These are phyloP conservation scores for Heteropelma amictum DNA, from an alignment of 2,888 invertebrate genomes.

Conservation along the genomic window DNA sequence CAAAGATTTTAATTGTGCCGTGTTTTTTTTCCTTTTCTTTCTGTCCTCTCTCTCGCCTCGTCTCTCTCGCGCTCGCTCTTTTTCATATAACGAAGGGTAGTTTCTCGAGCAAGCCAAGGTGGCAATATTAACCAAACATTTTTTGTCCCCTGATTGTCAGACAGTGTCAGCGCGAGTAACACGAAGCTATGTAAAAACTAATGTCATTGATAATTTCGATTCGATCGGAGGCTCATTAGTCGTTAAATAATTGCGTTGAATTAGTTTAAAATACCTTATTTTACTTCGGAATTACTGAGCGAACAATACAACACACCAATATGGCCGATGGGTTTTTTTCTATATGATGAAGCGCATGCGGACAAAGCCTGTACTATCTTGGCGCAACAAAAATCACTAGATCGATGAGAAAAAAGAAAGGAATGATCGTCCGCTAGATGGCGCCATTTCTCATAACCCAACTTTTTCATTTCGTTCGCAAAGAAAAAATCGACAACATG, in stretches of 20 bases:
- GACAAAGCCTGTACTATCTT: conserved; percentile 31
- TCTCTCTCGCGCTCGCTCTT: conserved; percentile 2
- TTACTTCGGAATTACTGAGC: conserved; percentile 76
- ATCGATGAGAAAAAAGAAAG: conserved; percentile 13
- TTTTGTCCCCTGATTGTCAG: conserved; percentile 63
- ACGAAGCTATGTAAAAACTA: neutral
- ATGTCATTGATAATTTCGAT: conserved; percentile 2
- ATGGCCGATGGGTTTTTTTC: conserved; percentile 77
- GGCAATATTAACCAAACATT: conserved; percentile 78
- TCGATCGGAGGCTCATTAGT: conserved; percentile 12
- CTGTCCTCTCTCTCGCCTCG: neutral
- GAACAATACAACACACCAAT: conserved; percentile 79
- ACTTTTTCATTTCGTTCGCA: no score
- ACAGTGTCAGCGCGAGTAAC: conserved; percentile 16
- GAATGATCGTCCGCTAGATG: conserved; percentile 6
- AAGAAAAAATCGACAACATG: no score
- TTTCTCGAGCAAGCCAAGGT: conserved; percentile 74
- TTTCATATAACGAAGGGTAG: conserved; percentile 51
- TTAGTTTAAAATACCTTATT: conserved; percentile 72
- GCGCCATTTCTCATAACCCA: no score
- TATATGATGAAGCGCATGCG: conserved; percentile 72
- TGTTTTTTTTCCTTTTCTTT: conserved; percentile 33
- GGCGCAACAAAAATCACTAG: conserved; percentile 62
- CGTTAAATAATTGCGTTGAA: conserved; percentile 45
- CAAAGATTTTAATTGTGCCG: conserved; percentile 36